phyloP scores from a whole-genome alignment of 2,113 vertebrate genomes.

The Motacilla tschutschensis region DNA sequence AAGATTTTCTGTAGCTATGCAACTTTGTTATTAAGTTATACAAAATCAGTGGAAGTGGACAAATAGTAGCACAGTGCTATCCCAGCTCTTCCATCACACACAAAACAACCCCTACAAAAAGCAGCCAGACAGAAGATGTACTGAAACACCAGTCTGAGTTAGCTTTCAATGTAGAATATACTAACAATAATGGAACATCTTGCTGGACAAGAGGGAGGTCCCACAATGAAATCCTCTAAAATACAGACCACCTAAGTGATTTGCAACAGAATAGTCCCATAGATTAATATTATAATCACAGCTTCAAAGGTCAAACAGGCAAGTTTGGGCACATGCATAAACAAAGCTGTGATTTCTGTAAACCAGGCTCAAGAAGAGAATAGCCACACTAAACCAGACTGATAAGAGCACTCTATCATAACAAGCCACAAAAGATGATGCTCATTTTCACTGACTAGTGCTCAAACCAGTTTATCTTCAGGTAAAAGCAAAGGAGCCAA shows the following conservation, averaged over 20 bases:
- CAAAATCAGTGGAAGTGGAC: background rate
- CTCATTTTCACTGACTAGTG: conserved; percentile 17
- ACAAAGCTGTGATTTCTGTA: conserved; percentile 51
- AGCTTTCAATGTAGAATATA: conserved; percentile 2
- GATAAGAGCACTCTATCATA: conserved; percentile 35
- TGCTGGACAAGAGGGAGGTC: conserved; percentile 52
- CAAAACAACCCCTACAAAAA: background rate
- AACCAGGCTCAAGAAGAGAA: conserved; percentile 20
- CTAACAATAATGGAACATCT: conserved; percentile 12
- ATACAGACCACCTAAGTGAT: conserved; percentile 63
- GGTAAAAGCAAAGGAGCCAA: conserved; percentile 44
- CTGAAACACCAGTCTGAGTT: background rate
- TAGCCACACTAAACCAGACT: conserved; percentile 15
- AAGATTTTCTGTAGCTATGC: conserved; percentile 19
- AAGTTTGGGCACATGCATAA: conserved; percentile 63
- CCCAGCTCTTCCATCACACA: background rate
- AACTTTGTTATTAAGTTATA: background rate
- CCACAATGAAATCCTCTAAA: conserved; percentile 24
- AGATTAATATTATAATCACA: conserved; percentile 65
- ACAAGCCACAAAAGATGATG: conserved; percentile 21
- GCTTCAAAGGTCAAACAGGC: conserved; percentile 56
- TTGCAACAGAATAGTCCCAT: conserved; percentile 52
- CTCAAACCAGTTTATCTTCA: conserved; percentile 41
- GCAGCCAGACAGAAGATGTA: background rate
- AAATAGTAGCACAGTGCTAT: background rate